These are phyloP conservation scores for Phataginus tricuspis DNA, from an alignment of 2,797 vertebrate genomes.

Conservation along the genomic window DNA sequence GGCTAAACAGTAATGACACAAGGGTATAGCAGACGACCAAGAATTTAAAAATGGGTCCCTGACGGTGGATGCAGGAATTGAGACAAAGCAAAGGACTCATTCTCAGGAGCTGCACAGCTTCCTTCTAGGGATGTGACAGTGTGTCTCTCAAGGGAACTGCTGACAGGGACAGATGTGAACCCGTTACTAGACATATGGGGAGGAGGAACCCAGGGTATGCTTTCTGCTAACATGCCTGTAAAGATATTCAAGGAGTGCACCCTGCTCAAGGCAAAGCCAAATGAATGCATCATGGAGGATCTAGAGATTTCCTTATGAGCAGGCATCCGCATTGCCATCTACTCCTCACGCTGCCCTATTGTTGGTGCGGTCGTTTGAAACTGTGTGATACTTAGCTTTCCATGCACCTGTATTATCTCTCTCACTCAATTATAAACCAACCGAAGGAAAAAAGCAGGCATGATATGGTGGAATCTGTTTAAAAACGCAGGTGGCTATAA, in stretches of 20 bases:
- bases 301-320: fast-evolving
- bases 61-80: background rate
- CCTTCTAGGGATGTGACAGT: background rate
- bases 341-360: background rate
- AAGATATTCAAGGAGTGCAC: background rate
- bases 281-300: background rate
- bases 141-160: too few relatives aligned
- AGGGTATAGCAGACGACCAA: background rate
- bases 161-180: background rate
- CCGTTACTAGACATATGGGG: background rate
- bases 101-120: background rate
- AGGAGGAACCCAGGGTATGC: background rate
- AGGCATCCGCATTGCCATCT: too few relatives aligned
- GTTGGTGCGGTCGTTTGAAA: background rate
- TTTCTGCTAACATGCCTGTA: background rate
- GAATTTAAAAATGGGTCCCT: background rate
- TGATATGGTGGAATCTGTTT: background rate
- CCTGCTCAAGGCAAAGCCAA: too few relatives aligned
- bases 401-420: too few relatives aligned
- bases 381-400: too few relatives aligned
- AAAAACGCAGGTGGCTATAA: fast-evolving
- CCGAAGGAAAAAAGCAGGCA: background rate
- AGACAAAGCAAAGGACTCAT: background rate
- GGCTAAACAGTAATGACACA: background rate
- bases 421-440: background rate